Base-by-base conservation (phyloP, 2,888 invertebrate species). In the Fissipunctia ypsillon region DNA sequence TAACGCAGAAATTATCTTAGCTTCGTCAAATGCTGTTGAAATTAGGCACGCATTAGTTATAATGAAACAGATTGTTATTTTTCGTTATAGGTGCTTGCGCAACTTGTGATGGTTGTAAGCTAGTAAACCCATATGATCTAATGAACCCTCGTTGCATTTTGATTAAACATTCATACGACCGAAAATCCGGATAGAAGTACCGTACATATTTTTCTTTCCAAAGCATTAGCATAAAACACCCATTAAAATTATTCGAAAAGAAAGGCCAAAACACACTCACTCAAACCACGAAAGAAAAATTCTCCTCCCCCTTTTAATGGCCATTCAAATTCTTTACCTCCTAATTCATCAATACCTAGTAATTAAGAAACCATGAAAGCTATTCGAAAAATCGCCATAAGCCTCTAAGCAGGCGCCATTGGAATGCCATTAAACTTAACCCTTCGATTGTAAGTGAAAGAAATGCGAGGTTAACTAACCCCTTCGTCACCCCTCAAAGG, bases 351-450 rank as follows among this genome's bases (percentile, higher is more conserved):
- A 73, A 77, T 64, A 28, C n/a, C n/a, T 35, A 16, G 56, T 59
- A 56, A 80, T 80, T 67, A 80, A 25, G 56, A 43, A 74, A 65
- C 66, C 67, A 28, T 43, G 25, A 57, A 57, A 73, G 73, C n/a
- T 52, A 81, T 78, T 70, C 25, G 2, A 70, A 52, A n/a, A 28
- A 78, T 65, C 19, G 9, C 68, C 69, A 52, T 73, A 70, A 68
- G 22, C 25, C 65, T 69, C 19, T 31, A 56, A 69, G 64, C 57
- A 38, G 25, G 63, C 64, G 56, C 59, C 68, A 54, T 52, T 66
- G 78, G 81, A 81, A 81, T 74, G 52, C 74, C 74, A 69, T 78
- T 59, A 81, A 76, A 77, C 25, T 76, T 56, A 81, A 69, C 61
- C 81, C 69, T 81, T 60, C 68, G 57, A 71, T 66, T 59, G 10